Conservation (phyloP, 2,113 vertebrate species). For the Copsychus sechellarum region DNA sequence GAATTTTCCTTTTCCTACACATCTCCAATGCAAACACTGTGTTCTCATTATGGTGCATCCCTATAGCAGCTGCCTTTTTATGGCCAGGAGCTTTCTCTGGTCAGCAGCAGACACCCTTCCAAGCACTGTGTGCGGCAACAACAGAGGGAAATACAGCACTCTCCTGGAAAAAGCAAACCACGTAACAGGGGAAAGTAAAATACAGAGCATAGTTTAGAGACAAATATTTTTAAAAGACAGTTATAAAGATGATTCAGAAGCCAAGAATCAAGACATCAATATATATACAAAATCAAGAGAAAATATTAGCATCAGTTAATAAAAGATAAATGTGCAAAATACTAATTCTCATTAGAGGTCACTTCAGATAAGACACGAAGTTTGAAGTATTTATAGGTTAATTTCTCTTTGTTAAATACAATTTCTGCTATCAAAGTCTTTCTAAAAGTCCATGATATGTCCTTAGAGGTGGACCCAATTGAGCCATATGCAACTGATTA, state of each 20-base stretch:
- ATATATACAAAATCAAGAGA: neutral
- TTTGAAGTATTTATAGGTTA: neutral
- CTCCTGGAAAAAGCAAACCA: neutral
- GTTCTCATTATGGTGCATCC: accelerated
- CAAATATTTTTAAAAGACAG: neutral
- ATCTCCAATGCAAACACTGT: neutral
- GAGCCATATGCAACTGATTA: neutral
- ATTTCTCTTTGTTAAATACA: neutral
- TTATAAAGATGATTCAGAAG: neutral
- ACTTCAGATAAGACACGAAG: neutral
- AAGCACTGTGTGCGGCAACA: neutral
- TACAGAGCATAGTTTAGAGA: neutral
- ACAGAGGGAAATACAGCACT: neutral
- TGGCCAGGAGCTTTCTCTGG: neutral
- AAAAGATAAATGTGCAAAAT: neutral
- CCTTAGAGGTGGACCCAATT: neutral
- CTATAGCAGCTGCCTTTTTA: neutral
- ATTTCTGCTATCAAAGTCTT: neutral
- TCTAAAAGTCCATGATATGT: neutral
- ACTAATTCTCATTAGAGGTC: neutral
- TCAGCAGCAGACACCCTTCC: neutral
- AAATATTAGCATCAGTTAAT: neutral
- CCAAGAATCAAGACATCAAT: neutral
- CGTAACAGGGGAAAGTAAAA: neutral
- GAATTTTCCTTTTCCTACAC: neutral